These are phyloP conservation scores for Stomorhina lunata DNA, from an alignment of 2,888 invertebrate species.

Conservation along the genomic window DNA sequence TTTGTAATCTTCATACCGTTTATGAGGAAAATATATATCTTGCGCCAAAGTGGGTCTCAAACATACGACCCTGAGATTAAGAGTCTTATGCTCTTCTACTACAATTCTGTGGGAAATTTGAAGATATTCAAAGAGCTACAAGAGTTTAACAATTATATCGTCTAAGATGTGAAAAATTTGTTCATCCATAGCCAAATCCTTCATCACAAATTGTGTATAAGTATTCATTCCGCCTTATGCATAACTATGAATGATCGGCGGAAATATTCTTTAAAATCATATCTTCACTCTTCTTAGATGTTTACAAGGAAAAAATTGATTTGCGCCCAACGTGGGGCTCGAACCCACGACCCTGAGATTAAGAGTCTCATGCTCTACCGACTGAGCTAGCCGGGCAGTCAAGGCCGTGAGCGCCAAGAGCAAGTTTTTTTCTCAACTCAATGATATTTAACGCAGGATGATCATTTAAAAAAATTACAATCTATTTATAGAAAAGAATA, in stretches of 20 bases:
- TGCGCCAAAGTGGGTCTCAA: slow-evolving; percentile 78
- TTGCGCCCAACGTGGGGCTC: slow-evolving; percentile 79
- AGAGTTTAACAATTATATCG: no score
- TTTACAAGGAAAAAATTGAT: not conserved
- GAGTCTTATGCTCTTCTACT: no score
- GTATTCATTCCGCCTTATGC: not conserved
- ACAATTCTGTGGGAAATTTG: not conserved
- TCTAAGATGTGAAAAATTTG: not conserved
- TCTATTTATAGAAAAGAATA: not conserved
- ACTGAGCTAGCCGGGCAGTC: slow-evolving; percentile 62
- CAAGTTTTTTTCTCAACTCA: no score
- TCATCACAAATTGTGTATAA: not conserved
- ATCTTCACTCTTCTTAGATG: no score
- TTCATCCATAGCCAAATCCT: not conserved
- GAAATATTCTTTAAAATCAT: not conserved
- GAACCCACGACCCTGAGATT: slow-evolving; percentile 80
- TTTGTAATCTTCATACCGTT: no score
- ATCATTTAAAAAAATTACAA: no score
- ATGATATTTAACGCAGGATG: no score
- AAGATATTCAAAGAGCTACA: not conserved
- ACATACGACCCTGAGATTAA: slow-evolving; percentile 80
- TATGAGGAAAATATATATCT: not conserved
- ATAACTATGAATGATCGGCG: not conserved
- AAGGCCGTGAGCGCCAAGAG: not conserved
- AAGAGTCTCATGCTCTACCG: slow-evolving; percentile 79